These are phyloP conservation scores for Pelodiscus sinensis DNA, from an alignment of 2,113 vertebrate genomes.

Conservation along the genomic window DNA sequence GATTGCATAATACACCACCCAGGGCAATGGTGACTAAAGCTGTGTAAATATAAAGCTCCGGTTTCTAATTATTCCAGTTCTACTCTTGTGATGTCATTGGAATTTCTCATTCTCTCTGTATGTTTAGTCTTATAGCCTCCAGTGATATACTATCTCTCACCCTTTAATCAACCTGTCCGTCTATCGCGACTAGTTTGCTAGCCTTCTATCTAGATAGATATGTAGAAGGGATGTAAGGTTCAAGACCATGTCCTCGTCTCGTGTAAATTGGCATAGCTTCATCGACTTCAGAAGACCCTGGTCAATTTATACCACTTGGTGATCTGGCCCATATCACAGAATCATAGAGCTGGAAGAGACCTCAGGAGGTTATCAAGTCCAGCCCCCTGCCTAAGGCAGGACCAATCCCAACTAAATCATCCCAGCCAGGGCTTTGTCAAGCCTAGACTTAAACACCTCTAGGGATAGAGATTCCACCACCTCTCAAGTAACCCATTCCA, in stretches of 20 bases:
- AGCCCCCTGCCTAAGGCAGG: no score
- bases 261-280: neutral
- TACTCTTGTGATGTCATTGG: neutral
- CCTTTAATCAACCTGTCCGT: neutral
- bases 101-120: neutral
- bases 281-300: neutral
- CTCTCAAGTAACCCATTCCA: no score
- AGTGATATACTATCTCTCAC: neutral
- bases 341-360: no score
- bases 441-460: no score
- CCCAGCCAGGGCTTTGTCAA: no score
- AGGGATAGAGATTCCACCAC: no score
- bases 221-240: neutral
- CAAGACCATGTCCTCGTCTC: accelerated
- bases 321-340: neutral
- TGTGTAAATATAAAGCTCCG: slow-evolving; percentile 17
- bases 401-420: no score
- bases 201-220: neutral
- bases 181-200: neutral
- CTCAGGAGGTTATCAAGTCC: no score
- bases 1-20: slow-evolving; percentile 5
- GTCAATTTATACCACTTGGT: neutral
- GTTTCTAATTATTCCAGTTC: neutral
- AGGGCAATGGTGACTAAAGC: slow-evolving; percentile 24
- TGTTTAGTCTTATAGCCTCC: neutral